Evolutionary conservation across 2,113 vertebrate species (phyloP).

Genomic region (Cyphomyrus discorhynchus): DNA sequence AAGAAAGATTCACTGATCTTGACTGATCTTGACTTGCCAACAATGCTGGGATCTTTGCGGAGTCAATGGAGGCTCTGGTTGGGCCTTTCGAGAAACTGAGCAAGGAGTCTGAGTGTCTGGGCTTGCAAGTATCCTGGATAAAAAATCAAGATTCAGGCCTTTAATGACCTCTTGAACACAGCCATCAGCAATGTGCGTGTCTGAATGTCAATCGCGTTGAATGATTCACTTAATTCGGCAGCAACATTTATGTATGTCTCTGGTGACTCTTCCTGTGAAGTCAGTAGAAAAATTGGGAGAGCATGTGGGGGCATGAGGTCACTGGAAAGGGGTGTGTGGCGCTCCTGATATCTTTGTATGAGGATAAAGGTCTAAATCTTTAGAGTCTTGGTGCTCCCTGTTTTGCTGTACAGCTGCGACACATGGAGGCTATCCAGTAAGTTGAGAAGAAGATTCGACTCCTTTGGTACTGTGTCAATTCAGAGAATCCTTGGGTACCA

Average conservation of each 20-base stretch:
- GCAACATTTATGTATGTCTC: background rate
- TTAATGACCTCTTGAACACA: background rate
- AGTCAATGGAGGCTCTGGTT: too few relatives aligned
- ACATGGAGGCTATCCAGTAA: too few relatives aligned
- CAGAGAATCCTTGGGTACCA: background rate
- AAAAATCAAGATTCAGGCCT: background rate
- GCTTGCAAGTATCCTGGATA: background rate
- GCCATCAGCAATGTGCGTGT: background rate
- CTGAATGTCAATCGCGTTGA: background rate
- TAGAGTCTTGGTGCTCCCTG: background rate
- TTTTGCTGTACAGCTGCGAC: background rate
- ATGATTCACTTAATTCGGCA: background rate
- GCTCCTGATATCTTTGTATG: background rate
- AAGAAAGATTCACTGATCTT: background rate
- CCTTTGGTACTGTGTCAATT: background rate
- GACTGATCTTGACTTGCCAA: background rate
- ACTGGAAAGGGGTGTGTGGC: background rate
- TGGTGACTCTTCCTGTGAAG: background rate
- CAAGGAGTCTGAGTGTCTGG: background rate
- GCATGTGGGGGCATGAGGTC: background rate
- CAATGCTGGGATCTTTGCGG: background rate
- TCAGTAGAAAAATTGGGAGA: background rate
- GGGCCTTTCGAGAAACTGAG: too few relatives aligned
- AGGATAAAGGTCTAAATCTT: background rate
- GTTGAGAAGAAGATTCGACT: background rate